Evolutionary conservation across 2,113 vertebrate species (phyloP).

Genomic region (Gracilinanus agilis): DNA sequence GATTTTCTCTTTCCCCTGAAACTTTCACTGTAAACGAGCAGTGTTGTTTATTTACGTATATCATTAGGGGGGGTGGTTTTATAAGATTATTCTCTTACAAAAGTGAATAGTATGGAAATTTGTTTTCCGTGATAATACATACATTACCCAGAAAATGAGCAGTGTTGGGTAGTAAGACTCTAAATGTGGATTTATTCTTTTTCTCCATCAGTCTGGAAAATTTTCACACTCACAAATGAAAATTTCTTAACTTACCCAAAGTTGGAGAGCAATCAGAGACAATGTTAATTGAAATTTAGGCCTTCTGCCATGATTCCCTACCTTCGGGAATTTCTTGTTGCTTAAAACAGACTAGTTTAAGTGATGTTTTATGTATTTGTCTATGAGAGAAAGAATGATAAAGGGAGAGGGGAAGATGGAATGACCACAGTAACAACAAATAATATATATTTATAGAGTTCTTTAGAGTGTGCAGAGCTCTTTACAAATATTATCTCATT

Average conservation of each 20-base stretch:
- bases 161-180: background rate
- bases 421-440: background rate
- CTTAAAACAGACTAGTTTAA: background rate
- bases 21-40: background rate
- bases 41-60: background rate
- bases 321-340: background rate
- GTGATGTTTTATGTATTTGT: background rate
- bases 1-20: background rate
- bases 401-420: background rate
- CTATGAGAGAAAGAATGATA: background rate
- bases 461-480: background rate
- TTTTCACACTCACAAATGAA: background rate
- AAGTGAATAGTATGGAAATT: too few species aligned
- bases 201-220: background rate
- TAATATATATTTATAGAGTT: background rate
- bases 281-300: background rate
- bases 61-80: too few species aligned
- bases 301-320: background rate
- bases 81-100: too few species aligned
- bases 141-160: too few species aligned
- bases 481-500: background rate
- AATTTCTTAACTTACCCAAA: background rate
- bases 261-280: background rate
- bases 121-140: too few species aligned
- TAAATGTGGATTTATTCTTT: background rate